These are phyloP conservation scores for Xestobium rufovillosum DNA, from an alignment of 2,888 invertebrate species.

Conservation along the genomic window DNA sequence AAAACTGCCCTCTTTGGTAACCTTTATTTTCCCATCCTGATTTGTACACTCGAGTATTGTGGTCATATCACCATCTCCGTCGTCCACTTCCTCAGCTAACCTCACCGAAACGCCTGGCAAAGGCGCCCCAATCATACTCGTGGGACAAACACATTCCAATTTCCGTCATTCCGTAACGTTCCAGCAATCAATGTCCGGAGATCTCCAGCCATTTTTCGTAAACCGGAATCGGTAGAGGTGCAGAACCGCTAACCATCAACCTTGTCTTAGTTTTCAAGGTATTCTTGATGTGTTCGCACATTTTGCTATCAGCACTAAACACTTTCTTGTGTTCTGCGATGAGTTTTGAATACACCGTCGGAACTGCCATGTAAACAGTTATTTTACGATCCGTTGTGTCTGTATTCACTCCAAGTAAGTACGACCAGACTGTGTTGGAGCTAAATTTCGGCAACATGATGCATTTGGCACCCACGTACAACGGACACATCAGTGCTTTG, in stretches of 20 bases:
- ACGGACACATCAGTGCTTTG: conserved; percentile 72
- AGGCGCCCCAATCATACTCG: conserved; percentile 64
- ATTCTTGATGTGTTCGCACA: conserved; percentile 53
- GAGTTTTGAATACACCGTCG: conserved; percentile 77
- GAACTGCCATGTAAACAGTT: conserved; percentile 83
- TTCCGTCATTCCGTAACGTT: conserved; percentile 84
- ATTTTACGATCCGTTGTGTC: conserved; percentile 53
- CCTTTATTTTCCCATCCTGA: conserved; percentile 31
- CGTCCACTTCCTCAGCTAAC: conserved; percentile 41
- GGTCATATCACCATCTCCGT: conserved; percentile 26
- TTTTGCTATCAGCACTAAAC: conserved; percentile 49
- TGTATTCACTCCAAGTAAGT: conserved; percentile 60
- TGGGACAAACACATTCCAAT: conserved; percentile 79
- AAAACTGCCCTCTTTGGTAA: conserved; percentile 41
- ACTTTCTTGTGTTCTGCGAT: conserved; percentile 65
- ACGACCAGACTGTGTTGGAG: conserved; percentile 61
- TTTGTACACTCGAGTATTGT: conserved; percentile 37
- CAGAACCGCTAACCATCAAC: conserved; percentile 50
- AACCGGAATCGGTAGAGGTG: conserved; percentile 67
- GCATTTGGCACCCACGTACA: conserved; percentile 70
- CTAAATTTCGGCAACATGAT: conserved; percentile 63
- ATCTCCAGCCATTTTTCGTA: conserved; percentile 72
- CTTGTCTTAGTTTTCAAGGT: conserved; percentile 43
- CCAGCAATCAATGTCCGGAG: conserved; percentile 58
- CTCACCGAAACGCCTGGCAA: conserved; percentile 62